Conservation (phyloP, 2,888 invertebrate species). For the Charanyca ferruginea region DNA sequence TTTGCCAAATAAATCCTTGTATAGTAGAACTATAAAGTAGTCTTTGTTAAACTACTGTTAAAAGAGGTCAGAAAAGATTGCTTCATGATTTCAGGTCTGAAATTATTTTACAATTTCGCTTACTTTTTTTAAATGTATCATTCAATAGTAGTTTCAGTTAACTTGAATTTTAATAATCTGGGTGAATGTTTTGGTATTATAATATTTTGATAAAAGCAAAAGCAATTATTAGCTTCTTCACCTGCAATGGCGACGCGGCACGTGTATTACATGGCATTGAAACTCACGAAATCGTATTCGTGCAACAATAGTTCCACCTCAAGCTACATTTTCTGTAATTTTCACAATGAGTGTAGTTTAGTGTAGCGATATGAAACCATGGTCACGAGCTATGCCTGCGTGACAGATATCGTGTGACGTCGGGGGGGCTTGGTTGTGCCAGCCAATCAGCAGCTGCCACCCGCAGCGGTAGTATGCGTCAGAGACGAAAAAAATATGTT, state of each 20-base stretch:
- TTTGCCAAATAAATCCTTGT: conserved; percentile 12
- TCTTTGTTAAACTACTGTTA: background rate
- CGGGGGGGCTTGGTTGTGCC: conserved; percentile 81
- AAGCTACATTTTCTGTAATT: conserved; percentile 27
- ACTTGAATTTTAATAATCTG: background rate
- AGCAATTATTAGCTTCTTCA: conserved; percentile 26
- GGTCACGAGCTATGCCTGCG: conserved; percentile 74
- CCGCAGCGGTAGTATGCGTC: conserved; percentile 58
- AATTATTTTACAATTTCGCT: background rate
- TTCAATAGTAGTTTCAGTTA: conserved; percentile 7
- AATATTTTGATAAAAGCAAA: too few species aligned
- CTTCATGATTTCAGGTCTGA: background rate
- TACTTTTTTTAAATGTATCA: background rate
- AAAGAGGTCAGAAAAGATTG: conserved; percentile 1
- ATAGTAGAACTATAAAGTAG: conserved; percentile 1
- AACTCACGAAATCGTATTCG: conserved; percentile 32
- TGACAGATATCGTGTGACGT: conserved; percentile 76
- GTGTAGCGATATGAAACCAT: conserved; percentile 61
- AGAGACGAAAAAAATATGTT: conserved; percentile 50
- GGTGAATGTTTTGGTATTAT: conserved; percentile 13
- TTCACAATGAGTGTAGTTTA: conserved; percentile 60
- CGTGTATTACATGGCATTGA: conserved; percentile 19
- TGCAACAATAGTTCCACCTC: conserved; percentile 34
- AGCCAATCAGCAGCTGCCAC: conserved; percentile 71
- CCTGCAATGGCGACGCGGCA: conserved; percentile 17